phyloP scores from a whole-genome alignment of 2,888 invertebrate species.

The Cryptosula pallasiana region DNA sequence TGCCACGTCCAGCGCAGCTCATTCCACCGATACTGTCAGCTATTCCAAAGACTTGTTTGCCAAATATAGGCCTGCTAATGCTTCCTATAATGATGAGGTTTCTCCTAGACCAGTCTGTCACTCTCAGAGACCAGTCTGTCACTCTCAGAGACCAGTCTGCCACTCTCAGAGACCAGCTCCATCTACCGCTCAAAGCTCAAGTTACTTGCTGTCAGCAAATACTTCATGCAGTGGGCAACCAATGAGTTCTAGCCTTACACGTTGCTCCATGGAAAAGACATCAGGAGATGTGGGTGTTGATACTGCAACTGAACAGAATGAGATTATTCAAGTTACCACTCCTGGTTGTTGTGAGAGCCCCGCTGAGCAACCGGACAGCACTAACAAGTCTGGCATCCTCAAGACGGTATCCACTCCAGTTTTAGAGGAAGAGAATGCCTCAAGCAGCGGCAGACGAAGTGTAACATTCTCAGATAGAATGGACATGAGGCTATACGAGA shows the following conservation, averaged over 20 bases:
- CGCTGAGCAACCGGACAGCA: not conserved
- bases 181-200: not conserved
- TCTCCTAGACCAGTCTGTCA: not conserved
- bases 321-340: too few relatives aligned
- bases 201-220: not conserved
- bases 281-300: too few relatives aligned
- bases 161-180: not conserved
- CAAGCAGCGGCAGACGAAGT: not conserved
- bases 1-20: too few relatives aligned
- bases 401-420: not conserved
- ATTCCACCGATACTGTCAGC: not conserved
- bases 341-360: not conserved
- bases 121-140: not conserved
- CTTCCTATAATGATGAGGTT: not conserved
- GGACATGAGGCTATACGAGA: not conserved
- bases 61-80: not conserved
- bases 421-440: not conserved
- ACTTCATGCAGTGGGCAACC: not conserved
- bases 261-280: too few relatives aligned
- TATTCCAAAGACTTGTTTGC: not conserved
- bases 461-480: not conserved
- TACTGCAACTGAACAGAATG: not conserved
- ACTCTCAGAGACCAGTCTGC: not conserved
- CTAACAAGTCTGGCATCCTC: not conserved
- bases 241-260: not conserved